These are phyloP conservation scores for Girardinus metallicus DNA, from an alignment of 2,797 vertebrate species.

Conservation along the genomic window DNA sequence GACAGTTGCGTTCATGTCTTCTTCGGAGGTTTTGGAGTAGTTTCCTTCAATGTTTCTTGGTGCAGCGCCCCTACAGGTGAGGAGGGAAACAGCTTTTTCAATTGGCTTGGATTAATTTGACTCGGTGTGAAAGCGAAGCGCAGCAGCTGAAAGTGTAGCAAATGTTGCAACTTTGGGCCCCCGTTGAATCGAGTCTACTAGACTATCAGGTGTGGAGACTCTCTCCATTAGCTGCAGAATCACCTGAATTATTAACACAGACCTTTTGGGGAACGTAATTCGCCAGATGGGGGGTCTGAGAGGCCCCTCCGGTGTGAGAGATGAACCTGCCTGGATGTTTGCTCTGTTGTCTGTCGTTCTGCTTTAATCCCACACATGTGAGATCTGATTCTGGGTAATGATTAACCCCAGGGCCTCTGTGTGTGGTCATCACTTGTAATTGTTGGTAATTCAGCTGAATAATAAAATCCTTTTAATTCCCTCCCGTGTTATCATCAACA, in stretches of 20 bases:
- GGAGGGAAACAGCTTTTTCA: too few relatives aligned
- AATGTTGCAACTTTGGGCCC: too few relatives aligned
- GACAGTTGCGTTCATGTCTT: too few relatives aligned
- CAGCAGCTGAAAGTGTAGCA: too few relatives aligned
- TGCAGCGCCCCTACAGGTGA: too few relatives aligned
- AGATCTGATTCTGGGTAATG: neutral
- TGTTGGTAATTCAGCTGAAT: conserved; percentile 5
- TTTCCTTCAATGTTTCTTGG: too few relatives aligned
- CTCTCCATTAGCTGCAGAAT: neutral
- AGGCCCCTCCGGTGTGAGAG: neutral
- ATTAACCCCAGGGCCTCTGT: neutral
- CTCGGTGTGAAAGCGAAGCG: too few relatives aligned
- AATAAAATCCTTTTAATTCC: neutral
- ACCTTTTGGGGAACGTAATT: neutral
- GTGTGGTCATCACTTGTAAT: neutral
- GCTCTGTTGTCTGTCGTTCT: neutral
- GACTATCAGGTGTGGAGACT: too few relatives aligned
- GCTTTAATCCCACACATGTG: neutral
- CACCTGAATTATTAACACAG: neutral
- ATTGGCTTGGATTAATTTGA: too few relatives aligned
- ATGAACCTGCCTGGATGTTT: neutral
- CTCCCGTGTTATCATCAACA: conserved; percentile 47
- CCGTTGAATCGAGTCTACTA: too few relatives aligned
- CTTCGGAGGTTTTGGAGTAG: too few relatives aligned
- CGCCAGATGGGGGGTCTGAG: neutral